These are phyloP conservation scores for Argynnis bischoffii DNA, from an alignment of 2,888 invertebrate genomes.

Conservation along the genomic window DNA sequence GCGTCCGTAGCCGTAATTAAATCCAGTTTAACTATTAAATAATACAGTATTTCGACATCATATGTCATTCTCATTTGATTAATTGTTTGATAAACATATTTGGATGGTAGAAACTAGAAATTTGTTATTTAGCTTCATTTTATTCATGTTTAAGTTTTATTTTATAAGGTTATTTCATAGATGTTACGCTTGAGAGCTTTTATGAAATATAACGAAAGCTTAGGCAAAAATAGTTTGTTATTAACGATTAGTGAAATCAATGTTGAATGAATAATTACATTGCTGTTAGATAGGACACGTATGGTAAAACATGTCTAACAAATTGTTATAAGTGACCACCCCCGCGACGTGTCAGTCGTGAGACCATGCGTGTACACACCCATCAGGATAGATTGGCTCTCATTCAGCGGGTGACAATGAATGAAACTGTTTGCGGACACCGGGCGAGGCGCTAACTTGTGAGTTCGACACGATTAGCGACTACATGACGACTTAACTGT, in stretches of 20 bases:
- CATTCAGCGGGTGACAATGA: conserved; percentile 75
- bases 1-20: conserved; percentile 32
- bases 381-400: conserved; percentile 54
- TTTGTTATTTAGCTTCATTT: background rate
- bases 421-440: conserved; percentile 77
- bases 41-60: conserved; percentile 19
- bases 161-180: background rate
- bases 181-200: too few species aligned
- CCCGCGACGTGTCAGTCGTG: conserved; percentile 38
- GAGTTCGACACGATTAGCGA: conserved; percentile 72
- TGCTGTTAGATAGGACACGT: background rate
- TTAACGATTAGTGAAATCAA: conserved; percentile 11
- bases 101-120: background rate
- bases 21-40: conserved; percentile 39
- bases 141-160: background rate
- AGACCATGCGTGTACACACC: conserved; percentile 38
- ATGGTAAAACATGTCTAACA: conserved; percentile 20
- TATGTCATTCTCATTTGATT: conserved; percentile 15
- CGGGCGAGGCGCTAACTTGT: conserved; percentile 80
- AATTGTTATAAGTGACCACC: conserved; percentile 37
- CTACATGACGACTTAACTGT: conserved; percentile 77
- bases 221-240: background rate
- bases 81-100: conserved; percentile 13
- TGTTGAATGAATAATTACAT: conserved; percentile 16
- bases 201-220: background rate